These are phyloP conservation scores for Perithous albicinctus DNA, from an alignment of 2,888 invertebrate genomes.

Conservation along the genomic window DNA sequence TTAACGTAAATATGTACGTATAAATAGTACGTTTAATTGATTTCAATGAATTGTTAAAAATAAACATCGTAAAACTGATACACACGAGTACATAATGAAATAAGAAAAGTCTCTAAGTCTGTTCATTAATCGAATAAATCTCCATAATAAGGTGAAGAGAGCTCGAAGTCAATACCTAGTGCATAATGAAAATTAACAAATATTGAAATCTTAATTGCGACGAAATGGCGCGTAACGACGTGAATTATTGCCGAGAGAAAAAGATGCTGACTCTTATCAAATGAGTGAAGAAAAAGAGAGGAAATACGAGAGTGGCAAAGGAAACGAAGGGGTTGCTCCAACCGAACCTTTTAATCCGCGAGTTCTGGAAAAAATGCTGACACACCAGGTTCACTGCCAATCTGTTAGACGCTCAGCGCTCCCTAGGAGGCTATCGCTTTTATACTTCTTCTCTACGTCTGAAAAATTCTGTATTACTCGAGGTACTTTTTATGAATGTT, in stretches of 20 bases:
- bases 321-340: conserved; percentile 59
- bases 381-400: conserved; percentile 78
- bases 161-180: background rate
- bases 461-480: conserved; percentile 1
- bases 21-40: too few species aligned
- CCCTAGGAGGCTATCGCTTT: conserved; percentile 4
- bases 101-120: background rate
- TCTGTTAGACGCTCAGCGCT: conserved; percentile 75
- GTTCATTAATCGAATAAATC: background rate
- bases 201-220: conserved; percentile 80
- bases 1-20: too few species aligned
- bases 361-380: conserved; percentile 78
- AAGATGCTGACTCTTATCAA: conserved; percentile 83
- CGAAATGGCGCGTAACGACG: conserved; percentile 81
- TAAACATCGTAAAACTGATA: too few species aligned
- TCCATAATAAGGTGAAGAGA: background rate
- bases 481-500: background rate
- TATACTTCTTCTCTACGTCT: background rate
- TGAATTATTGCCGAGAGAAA: conserved; percentile 81
- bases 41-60: too few species aligned
- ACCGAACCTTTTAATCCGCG: conserved; percentile 80
- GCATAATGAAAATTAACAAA: background rate
- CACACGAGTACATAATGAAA: too few species aligned
- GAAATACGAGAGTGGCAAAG: background rate
- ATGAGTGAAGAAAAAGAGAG: conserved; percentile 25